A percentile compares a stretch with the other conserved stretches of the same genome.
Evolutionary conservation across 92 coral and sea anemone species (phyloP).

Genomic region (Porites evermanni): DNA sequence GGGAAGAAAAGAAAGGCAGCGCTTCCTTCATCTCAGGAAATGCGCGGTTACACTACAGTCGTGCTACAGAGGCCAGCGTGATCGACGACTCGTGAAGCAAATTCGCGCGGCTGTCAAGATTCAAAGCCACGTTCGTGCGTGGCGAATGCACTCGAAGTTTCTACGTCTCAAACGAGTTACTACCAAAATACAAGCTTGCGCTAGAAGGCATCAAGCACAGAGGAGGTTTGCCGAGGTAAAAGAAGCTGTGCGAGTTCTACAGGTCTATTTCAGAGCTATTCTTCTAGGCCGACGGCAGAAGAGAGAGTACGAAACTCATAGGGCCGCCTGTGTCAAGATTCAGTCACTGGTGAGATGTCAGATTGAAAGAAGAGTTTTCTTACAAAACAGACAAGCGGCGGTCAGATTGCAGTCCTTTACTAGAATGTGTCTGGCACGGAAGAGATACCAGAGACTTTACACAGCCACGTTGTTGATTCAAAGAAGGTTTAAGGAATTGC

Average conservation of each 20-base stretch:
- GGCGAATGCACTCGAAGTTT: conserved; percentile 44
- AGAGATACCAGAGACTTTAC: conserved; percentile 49
- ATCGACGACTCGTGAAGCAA: conserved; percentile 57
- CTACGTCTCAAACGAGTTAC: conserved; percentile 29
- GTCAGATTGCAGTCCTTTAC: conserved; percentile 65
- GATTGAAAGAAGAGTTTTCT: conserved; percentile 42
- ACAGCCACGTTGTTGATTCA: conserved; percentile 66
- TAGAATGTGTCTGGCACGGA: conserved; percentile 46
- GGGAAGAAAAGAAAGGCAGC: conserved; percentile 51
- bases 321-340: conserved; percentile 67
- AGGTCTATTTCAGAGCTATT: conserved; percentile 59
- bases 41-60: conserved; percentile 75
- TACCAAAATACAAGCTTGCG: conserved; percentile 59
- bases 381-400: conserved; percentile 51
- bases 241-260: conserved; percentile 50
- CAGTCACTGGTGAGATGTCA: conserved; percentile 68
- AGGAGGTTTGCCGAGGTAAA: conserved; percentile 30
- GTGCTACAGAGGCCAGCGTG: conserved; percentile 65
- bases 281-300: conserved; percentile 43
- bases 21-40: conserved; percentile 49
- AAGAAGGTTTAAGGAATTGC: conserved; percentile 51
- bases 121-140: conserved; percentile 55
- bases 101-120: conserved; percentile 60
- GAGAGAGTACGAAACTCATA: conserved; percentile 30
- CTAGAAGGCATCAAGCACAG: conserved; percentile 47